Evolutionary conservation across 2,888 invertebrate species (phyloP), one percentile per base, ranked within the genome.

Genomic region (Digitonthophagus gazella): DNA sequence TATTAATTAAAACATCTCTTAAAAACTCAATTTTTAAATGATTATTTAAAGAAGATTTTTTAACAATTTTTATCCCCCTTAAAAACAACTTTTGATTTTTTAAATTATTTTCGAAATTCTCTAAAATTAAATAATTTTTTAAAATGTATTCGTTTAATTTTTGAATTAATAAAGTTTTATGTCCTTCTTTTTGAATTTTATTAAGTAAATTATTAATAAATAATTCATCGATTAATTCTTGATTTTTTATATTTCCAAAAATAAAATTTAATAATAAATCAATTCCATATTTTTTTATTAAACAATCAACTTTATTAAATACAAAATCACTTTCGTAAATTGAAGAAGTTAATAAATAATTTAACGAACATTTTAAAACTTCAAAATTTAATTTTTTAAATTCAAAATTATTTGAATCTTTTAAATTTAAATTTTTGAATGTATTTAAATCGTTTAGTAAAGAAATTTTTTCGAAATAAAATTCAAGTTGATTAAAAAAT

Each of bases 31-130:
- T 19, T 8, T 19, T 61, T n/a, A 61, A 16, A 18, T 8, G 15
- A 0, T 57, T 5, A 5, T 2, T 57, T 11, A 57, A 15, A 11
- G 57, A 16, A 16, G 57, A 57, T 54, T 72, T 71, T 63, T 72
- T 72, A 19, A 80, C 58, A 4, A 78, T 67, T 11, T 77, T 44
- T 57, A 79, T 71, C 4, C 80, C 80, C 71, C 76, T 77, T 14
- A 81, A 67, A 54, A 78, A 55, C 58, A 75, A 76, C 66, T 78
- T 72, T 69, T 80, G 77, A 54, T 75, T 74, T 3, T 75, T 68
- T 4, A 74, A 65, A 18, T 78, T 75, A 55, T 75, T 73, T 58
- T 57, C 76, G 11, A 79, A 72, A 70, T 76, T 72, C 11, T 58
- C 58, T 4, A 57, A 5, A 18, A 15, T 6, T 14, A 57, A 57